Base-by-base conservation (phyloP, 2,113 vertebrate species). In the Syrrhaptes paradoxus region DNA sequence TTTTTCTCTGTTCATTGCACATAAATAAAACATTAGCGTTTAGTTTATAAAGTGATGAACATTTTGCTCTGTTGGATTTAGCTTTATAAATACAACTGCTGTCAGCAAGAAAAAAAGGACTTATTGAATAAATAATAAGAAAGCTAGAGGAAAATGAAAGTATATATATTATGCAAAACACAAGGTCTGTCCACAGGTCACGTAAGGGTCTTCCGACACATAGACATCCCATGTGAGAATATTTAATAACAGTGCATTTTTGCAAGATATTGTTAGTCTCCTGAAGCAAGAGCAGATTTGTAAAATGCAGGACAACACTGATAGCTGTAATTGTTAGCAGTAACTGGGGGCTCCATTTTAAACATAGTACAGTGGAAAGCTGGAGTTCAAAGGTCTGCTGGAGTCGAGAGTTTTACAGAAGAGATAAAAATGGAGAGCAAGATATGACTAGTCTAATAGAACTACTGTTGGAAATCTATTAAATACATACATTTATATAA, bases 21-120 rank as follows among this genome's bases (percentile, higher is more conserved):
- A 98, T 98, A 98, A 99, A 99, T 98, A 99, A 99, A 99, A 98
- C 98, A 99, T 98, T 97, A 98, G 96, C 96, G 89, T 98, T 98
- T 98, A 98, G 98, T 98, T 98, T 98, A 98, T 98, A 98, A 98
- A 98, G 98, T 98, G 98, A 98, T 98, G 98, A 98, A 98, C 98
- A 98, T 98, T 98, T 98, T 98, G 97, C 97, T 98, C 97, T 94
- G 97, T 97, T 97, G 96, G 96, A 96, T 98, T 98, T 97, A 97
- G 97, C 98, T 98, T 98, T 98, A 98, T 97, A 98, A 98, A 98
- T 98, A 98, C 97, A 98, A 98, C 97, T 98, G 97, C 98, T 98
- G 98, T 98, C 98, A 99, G 98, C 98, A 98, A 98, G 98, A 98
- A 98, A 96, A 96, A 98, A 98, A 96, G 97, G 97, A 98, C 98